Percentiles rank a stretch among this genome's conserved stretches.
Conservation (phyloP, 1,140 invertebrate genomes). For the Drosophila suzukii region DNA sequence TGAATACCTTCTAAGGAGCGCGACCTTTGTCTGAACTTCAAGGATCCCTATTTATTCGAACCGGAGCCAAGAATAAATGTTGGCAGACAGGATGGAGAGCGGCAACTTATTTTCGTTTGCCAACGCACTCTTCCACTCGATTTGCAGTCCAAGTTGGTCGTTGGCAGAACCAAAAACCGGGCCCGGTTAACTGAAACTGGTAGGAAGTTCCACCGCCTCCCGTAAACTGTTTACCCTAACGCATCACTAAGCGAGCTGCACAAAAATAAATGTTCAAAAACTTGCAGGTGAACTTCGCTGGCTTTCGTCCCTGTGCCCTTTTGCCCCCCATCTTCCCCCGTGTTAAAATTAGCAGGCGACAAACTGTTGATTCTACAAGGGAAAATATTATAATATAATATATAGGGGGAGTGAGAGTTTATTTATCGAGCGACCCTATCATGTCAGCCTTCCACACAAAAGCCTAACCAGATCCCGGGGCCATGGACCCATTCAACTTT, state of each 20-base stretch:
- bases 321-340: not conserved
- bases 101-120: slow-evolving; percentile 67
- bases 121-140: slow-evolving; percentile 79
- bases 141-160: slow-evolving; percentile 57
- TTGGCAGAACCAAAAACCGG: slow-evolving; percentile 51
- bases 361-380: slow-evolving; percentile 76
- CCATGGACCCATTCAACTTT: slow-evolving; percentile 79
- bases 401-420: slow-evolving; percentile 3
- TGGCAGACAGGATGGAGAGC: slow-evolving; percentile 24
- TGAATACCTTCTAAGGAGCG: slow-evolving; percentile 46
- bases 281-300: slow-evolving; percentile 67
- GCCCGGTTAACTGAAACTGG: slow-evolving; percentile 26
- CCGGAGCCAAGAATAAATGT: slow-evolving; percentile 64
- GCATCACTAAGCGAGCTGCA: slow-evolving; percentile 71
- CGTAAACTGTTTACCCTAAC: slow-evolving; percentile 54
- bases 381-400: slow-evolving; percentile 1
- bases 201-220: slow-evolving; percentile 4
- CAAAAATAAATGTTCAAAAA: slow-evolving; percentile 67
- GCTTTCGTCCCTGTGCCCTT: not conserved
- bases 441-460: slow-evolving; percentile 60
- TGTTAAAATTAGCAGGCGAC: slow-evolving; percentile 76
- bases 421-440: slow-evolving; percentile 69
- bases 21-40: slow-evolving; percentile 72
- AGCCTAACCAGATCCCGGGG: slow-evolving; percentile 45
- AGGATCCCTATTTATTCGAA: slow-evolving; percentile 66